These are phyloP conservation scores for Drosophila nr. fundita DNA, from an alignment of 2,888 invertebrate genomes.

Conservation along the genomic window DNA sequence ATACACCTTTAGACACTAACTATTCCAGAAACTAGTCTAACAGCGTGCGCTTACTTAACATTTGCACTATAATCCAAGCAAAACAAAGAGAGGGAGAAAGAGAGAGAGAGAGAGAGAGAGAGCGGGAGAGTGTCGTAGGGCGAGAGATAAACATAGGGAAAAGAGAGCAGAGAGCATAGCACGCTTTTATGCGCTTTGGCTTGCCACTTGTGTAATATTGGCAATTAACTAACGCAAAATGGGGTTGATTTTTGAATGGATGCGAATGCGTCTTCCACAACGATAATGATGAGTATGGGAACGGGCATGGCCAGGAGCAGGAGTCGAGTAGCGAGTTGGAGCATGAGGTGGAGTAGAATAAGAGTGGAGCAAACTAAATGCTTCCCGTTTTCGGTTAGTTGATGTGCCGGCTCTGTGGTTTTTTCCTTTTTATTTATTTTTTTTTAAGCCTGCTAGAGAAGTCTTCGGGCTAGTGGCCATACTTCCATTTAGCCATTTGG, in stretches of 20 bases:
- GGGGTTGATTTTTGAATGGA: slow-evolving; percentile 77
- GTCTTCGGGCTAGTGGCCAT: slow-evolving; percentile 17
- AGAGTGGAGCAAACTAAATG: slow-evolving; percentile 19
- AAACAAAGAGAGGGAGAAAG: slow-evolving; percentile 31
- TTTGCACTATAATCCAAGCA: slow-evolving; percentile 33
- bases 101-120: slow-evolving; percentile 13
- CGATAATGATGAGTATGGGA: slow-evolving; percentile 36
- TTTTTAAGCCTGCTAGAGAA: neutral
- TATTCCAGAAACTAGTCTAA: no score
- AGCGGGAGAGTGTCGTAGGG: slow-evolving; percentile 8
- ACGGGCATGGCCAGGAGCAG: slow-evolving; percentile 6
- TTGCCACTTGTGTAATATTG: slow-evolving; percentile 78
- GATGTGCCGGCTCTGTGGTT: slow-evolving; percentile 36
- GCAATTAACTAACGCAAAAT: slow-evolving; percentile 76
- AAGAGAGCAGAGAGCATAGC: slow-evolving; percentile 31
- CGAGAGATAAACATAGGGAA: slow-evolving; percentile 17
- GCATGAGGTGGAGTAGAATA: slow-evolving; percentile 4
- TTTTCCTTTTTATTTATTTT: neutral
- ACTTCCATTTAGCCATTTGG: slow-evolving; percentile 3
- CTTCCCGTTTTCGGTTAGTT: slow-evolving; percentile 29
- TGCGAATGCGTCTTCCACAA: slow-evolving; percentile 40
- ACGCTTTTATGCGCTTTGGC: slow-evolving; percentile 63
- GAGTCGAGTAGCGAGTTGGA: slow-evolving; percentile 7
- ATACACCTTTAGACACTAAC: neutral
- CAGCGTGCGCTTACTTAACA: slow-evolving; percentile 27